Base-by-base conservation (phyloP, 2,888 invertebrate genomes). In the Drosophila atripex region DNA sequence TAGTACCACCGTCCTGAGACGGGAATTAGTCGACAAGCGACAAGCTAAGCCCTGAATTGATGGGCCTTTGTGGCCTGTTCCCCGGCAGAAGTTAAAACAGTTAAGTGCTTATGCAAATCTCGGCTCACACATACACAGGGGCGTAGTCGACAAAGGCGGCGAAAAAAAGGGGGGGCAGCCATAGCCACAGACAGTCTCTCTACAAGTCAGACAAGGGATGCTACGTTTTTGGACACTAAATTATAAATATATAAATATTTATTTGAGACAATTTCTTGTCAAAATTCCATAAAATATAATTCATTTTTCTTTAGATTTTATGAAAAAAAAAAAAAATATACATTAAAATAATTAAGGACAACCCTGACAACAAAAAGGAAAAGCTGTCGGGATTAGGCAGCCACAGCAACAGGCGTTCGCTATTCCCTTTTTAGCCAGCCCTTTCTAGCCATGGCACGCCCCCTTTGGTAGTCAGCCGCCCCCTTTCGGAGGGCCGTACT, bases 311-410 rank as follows among this genome's bases (percentile, higher is more conserved):
- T 14, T 14, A 1, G n/a, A 3, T 35, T 35, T 6, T 35, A 18
- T 11, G 9, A 41, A 11, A 9, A 18, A 41, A 32, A 11, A n/a
- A n/a, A n/a, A n/a, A n/a, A n/a, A n/a, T n/a, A n/a, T n/a, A n/a
- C n/a, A n/a, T n/a, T n/a, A n/a, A 7, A 3, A 8, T 39, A 8
- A 8, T 39, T 39, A 3, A 8, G 8, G 39, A 16, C 39, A 41
- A 3, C 39, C 21, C 43, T 43, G 14, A 30, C 23, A 3, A 16
- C 6, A 55, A 41, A 28, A 41, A 16, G 39, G 16, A 56, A 66
- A 60, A 57, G 43, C 68, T 63, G 53, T 52, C 30, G 14, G 69
- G 64, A 64, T 68, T 71, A 76, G 59, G 61, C 65, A 53, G 49
- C 65, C 73, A 50, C 73, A 78, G 61, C 54, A 57, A 56, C 53